Conservation (phyloP, 2,797 vertebrate genomes). For the Phataginus tetradactyla region DNA sequence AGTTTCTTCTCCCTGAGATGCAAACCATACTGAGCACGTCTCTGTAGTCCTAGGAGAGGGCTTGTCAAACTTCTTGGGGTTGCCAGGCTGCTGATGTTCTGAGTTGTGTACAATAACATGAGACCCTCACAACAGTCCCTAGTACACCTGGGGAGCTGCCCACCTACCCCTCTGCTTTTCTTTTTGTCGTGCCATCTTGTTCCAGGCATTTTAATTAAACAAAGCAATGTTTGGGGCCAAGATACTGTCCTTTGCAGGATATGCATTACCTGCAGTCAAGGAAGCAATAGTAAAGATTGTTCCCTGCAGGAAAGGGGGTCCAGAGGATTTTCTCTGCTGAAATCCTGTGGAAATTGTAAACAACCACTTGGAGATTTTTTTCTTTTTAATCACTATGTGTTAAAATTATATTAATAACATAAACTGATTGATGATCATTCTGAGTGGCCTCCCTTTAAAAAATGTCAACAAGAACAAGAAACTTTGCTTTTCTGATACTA, state of each 20-base stretch:
- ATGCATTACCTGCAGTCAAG: neutral
- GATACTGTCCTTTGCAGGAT: neutral
- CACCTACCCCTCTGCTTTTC: neutral
- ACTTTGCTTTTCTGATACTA: neutral
- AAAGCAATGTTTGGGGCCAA: neutral
- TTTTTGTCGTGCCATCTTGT: neutral
- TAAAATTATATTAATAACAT: neutral
- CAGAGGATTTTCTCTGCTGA: neutral
- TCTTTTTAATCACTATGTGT: neutral
- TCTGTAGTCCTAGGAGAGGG: neutral
- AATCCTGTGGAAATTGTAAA: neutral
- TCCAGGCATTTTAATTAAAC: neutral
- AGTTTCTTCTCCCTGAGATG: neutral
- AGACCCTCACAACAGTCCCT: neutral
- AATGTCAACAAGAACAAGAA: neutral
- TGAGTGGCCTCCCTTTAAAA: neutral
- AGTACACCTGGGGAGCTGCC: neutral
- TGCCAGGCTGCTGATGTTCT: neutral
- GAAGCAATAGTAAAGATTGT: neutral
- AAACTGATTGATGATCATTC: neutral
- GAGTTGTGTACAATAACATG: neutral
- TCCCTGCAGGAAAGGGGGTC: neutral
- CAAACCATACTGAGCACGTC: neutral
- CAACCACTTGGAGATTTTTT: neutral
- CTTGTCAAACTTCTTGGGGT: neutral